These are phyloP conservation scores for Flabesymbios commensalis DNA, from an alignment of 2,888 invertebrate genomes.

Conservation along the genomic window DNA sequence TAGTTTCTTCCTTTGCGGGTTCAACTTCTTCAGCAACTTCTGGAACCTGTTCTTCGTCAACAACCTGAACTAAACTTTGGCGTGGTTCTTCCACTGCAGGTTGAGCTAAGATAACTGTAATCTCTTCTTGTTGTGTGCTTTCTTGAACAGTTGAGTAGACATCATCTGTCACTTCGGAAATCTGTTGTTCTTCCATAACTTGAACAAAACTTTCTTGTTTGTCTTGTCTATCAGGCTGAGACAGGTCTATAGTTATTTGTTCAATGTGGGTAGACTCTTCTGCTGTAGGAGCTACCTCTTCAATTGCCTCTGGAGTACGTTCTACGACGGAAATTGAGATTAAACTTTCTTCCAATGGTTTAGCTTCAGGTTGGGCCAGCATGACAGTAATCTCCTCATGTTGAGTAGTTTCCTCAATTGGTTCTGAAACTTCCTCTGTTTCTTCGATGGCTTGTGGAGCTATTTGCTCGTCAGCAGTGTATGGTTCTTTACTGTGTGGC, in stretches of 20 bases:
- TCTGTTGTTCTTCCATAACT: conserved; percentile 17
- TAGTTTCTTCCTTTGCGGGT: conserved; percentile 9
- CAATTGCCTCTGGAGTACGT: conserved; percentile 31
- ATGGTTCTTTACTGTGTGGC: no score
- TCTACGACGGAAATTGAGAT: conserved; percentile 3
- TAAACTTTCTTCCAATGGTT: background rate
- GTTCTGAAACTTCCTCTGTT: no score
- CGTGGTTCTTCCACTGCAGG: conserved; percentile 16
- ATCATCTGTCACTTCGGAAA: conserved; percentile 16
- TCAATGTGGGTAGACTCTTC: conserved; percentile 9
- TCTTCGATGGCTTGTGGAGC: no score
- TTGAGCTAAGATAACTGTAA: conserved; percentile 18
- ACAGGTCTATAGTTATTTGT: conserved; percentile 11
- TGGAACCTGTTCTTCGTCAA: conserved; percentile 26
- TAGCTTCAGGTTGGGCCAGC: conserved; percentile 16
- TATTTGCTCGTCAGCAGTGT: no score
- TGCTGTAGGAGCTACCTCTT: conserved; percentile 22
- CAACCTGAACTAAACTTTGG: conserved; percentile 13
- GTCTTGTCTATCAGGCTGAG: conserved; percentile 9
- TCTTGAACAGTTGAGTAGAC: conserved; percentile 6
- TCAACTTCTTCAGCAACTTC: conserved; percentile 32
- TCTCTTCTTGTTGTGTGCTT: conserved; percentile 22
- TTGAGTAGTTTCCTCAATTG: conserved; percentile 18
- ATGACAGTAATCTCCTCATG: conserved; percentile 27
- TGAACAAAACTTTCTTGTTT: conserved; percentile 18